Conservation (phyloP, 2,113 vertebrate species). For the Neolamprologus sp. region DNA sequence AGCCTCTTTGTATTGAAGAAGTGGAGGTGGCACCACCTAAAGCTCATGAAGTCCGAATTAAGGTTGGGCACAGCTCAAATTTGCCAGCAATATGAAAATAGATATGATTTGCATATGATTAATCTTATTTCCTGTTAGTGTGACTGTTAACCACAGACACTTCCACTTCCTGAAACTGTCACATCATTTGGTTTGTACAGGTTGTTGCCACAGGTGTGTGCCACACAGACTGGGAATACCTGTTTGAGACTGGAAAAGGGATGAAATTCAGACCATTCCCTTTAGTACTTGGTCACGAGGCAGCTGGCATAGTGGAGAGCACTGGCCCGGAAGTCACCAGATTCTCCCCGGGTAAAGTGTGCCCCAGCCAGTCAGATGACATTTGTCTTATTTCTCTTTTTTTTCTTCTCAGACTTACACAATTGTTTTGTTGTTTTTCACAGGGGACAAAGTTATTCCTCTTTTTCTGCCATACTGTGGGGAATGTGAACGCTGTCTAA, state of each 20-base stretch:
- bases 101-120: background rate
- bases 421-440: background rate
- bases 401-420: background rate
- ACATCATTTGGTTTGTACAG: background rate
- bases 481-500: conserved; percentile 65
- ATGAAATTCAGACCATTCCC: conserved; percentile 7
- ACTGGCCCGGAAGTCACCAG: conserved; percentile 30
- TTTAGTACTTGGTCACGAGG: conserved; percentile 43
- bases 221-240: conserved; percentile 46
- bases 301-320: conserved; percentile 44
- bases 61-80: conserved; percentile 43
- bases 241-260: conserved; percentile 39
- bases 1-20: conserved; percentile 67
- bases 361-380: background rate
- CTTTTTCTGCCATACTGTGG: conserved; percentile 74
- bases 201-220: conserved; percentile 25
- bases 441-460: conserved; percentile 81
- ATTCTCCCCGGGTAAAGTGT: conserved; percentile 14
- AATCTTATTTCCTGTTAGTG: background rate
- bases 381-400: background rate
- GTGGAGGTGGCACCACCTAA: conserved; percentile 74
- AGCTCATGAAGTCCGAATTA: conserved; percentile 70
- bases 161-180: background rate
- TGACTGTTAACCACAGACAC: background rate
- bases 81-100: background rate